Evolutionary conservation across 2,113 vertebrate species (phyloP).

Genomic region (Cyprinodon brontotheroides): DNA sequence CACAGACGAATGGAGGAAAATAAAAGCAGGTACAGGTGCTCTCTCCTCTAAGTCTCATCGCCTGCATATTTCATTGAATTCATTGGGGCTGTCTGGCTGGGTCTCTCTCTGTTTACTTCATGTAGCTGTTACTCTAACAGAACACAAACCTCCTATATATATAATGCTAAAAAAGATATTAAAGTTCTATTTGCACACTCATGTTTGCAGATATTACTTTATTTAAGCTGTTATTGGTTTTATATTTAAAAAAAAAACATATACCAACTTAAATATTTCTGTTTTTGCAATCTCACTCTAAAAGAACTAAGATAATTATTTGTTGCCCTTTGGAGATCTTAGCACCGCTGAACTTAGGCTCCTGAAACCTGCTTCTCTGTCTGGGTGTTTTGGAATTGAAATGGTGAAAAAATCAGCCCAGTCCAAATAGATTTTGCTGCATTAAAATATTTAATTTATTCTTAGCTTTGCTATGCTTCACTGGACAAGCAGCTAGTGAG

Average conservation of each 20-base stretch:
- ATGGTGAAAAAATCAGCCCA: too few species aligned
- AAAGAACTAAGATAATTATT: constrained; percentile 60
- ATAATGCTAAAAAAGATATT: neutral
- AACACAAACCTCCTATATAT: neutral
- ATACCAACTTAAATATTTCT: constrained; percentile 59
- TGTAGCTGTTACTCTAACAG: neutral
- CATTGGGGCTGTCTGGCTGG: constrained; percentile 46
- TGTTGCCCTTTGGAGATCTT: neutral
- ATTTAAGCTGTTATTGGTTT: too few species aligned
- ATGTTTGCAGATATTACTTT: neutral
- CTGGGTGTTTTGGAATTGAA: too few species aligned
- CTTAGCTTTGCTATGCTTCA: too few species aligned
- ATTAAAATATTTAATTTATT: too few species aligned
- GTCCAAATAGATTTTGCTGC: too few species aligned
- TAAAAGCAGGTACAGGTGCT: constrained; percentile 55
- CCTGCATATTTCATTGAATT: constrained; percentile 68
- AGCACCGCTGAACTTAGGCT: neutral
- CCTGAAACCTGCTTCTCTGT: neutral
- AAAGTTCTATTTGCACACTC: neutral
- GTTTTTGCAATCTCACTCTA: constrained; percentile 52
- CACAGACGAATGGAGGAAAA: constrained; percentile 57
- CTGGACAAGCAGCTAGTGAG: too few species aligned
- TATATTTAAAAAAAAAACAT: too few species aligned
- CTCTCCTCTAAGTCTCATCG: constrained; percentile 28
- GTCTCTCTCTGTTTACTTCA: constrained; percentile 41